These are phyloP conservation scores for Drosophila lacicola DNA, from an alignment of 2,888 invertebrate species.

Conservation along the genomic window DNA sequence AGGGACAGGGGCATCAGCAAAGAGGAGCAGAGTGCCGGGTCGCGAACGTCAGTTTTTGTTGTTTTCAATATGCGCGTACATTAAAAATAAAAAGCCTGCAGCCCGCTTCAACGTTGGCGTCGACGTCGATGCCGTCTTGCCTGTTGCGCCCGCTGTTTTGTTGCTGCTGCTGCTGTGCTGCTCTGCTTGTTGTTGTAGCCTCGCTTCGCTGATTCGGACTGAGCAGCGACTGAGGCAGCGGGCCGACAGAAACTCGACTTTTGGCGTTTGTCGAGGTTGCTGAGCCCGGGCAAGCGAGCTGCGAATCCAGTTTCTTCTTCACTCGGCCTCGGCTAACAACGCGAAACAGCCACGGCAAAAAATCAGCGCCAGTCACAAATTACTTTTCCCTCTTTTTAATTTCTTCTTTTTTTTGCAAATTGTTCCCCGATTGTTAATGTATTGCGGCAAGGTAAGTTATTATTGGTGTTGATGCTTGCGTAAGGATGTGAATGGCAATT, in stretches of 20 bases:
- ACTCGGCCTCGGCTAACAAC: slow-evolving; percentile 71
- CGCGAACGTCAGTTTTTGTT: slow-evolving; percentile 52
- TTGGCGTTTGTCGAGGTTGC: slow-evolving; percentile 74
- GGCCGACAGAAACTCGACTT: slow-evolving; percentile 70
- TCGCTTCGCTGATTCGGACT: slow-evolving; percentile 73
- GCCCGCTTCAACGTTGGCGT: slow-evolving; percentile 30
- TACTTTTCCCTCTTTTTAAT: slow-evolving; percentile 12
- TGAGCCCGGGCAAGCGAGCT: slow-evolving; percentile 70
- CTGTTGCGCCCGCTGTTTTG: slow-evolving; percentile 39
- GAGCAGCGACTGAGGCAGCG: slow-evolving; percentile 38
- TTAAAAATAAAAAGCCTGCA: slow-evolving; percentile 69
- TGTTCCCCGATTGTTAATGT: slow-evolving; percentile 19
- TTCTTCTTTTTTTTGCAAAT: slow-evolving; percentile 14
- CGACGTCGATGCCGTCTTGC: slow-evolving; percentile 24
- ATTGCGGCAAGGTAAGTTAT: slow-evolving; percentile 40
- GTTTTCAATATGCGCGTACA: slow-evolving; percentile 54
- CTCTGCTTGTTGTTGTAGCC: slow-evolving; percentile 49
- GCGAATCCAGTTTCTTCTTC: slow-evolving; percentile 81
- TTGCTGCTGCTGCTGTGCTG: slow-evolving; percentile 39
- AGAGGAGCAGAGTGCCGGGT: slow-evolving; percentile 49
- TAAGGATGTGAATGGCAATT: slow-evolving; percentile 42
- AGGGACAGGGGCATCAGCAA: slow-evolving; percentile 8
- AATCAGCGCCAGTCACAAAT: slow-evolving; percentile 26
- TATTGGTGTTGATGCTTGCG: slow-evolving; percentile 8
- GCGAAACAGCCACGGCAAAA: slow-evolving; percentile 58